Evolutionary conservation across 2,888 invertebrate genomes (phyloP), one percentile per base, ranked within the genome.

Genomic region (Hirtodrosophila histrioides): DNA sequence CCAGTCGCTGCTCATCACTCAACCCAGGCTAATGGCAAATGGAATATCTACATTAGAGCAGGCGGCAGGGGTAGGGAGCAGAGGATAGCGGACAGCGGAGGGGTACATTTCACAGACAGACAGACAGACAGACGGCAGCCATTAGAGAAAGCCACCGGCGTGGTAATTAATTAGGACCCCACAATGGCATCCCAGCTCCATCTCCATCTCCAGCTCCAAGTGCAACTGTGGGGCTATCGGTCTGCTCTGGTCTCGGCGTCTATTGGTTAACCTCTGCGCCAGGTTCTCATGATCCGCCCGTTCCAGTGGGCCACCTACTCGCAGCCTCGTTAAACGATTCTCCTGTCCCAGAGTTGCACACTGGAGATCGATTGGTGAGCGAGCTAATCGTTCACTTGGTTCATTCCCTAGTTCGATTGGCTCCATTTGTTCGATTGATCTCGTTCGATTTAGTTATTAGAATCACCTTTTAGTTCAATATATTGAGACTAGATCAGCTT

Each of bases 91-190:
- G 35, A 31, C 51, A 51, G 44, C 37, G 44, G 24, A 58, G 57
- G 56, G 56, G 29, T 55, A 41, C 41, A 40, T 11, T 51, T 53
- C 49, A 51, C 46, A 64, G 50, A 65, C 43, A 46, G 29, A 24
- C 10, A 31, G 10, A 51, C 46, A 33, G 50, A 44, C 11, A 43
- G 12, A 33, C 35, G 11, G 58, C 58, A 73, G 64, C 65, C 76
- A 79, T 83, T 86, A 68, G 88, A 76, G 87, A 86, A 83, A 72
- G 84, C 87, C 84, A 69, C 64, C 84, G 74, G 87, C 75, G 71
- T 60, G 69, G 75, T 75, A 84, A 84, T 84, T 84, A 86, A 88
- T 84, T 88, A 88, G 86, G 64, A 64, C 56, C 35, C 80, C 75
- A 68, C 75, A 78, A 60, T 71, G 68, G 56, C 75, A 65, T 46